Evolutionary conservation across 2,113 vertebrate species (phyloP).

Genomic region (Dissostichus mawsoni): DNA sequence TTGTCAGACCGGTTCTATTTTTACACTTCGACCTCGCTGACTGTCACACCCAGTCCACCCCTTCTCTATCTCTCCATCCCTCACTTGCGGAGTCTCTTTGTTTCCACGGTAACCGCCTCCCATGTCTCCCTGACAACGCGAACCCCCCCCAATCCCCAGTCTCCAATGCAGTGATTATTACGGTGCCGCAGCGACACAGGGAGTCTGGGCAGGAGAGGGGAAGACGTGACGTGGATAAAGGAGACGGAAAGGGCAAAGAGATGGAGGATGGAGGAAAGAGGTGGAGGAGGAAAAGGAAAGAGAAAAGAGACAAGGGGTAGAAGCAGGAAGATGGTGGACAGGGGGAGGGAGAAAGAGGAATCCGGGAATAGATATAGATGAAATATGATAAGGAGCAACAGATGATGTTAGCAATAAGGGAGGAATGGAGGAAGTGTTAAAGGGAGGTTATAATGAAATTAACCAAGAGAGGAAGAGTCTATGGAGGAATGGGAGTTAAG

Average conservation of each 20-base stretch:
- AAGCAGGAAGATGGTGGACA: background rate
- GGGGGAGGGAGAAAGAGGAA: slow-evolving; percentile 15
- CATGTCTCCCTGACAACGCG: slow-evolving; percentile 75
- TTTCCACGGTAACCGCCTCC: slow-evolving; percentile 77
- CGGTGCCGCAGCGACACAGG: slow-evolving; percentile 48
- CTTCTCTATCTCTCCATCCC: slow-evolving; percentile 63
- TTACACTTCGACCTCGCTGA: slow-evolving; percentile 72
- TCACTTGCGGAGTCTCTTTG: slow-evolving; percentile 70
- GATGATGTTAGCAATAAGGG: background rate
- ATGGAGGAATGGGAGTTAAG: background rate
- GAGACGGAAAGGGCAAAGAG: slow-evolving; percentile 53
- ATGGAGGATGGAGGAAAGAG: background rate
- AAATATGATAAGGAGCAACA: slow-evolving; percentile 25
- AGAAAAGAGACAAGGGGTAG: background rate
- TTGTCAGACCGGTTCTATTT: slow-evolving; percentile 81
- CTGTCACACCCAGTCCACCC: slow-evolving; percentile 79
- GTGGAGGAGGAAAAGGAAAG: background rate
- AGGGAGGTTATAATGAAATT: background rate
- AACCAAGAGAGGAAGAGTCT: background rate
- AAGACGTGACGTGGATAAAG: slow-evolving; percentile 41
- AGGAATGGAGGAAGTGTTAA: background rate
- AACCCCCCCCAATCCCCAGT: background rate
- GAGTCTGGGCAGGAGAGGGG: slow-evolving; percentile 54
- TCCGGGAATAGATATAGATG: slow-evolving; percentile 6
- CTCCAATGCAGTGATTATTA: slow-evolving; percentile 60